Conservation (phyloP, 1,140 invertebrate species). For the Pogonognathellus flavescens region DNA sequence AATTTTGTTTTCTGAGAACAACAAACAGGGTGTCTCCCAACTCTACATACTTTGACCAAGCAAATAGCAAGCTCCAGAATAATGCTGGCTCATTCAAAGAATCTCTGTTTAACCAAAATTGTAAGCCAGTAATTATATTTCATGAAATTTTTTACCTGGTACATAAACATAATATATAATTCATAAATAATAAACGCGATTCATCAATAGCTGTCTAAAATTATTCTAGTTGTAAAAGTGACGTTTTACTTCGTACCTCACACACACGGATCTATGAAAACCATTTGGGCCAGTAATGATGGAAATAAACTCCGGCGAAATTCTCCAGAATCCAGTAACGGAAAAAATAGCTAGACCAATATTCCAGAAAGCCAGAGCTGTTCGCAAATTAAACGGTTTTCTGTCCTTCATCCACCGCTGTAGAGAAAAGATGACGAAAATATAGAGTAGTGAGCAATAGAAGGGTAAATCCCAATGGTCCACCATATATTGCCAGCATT, state of each 20-base stretch:
- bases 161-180: background rate
- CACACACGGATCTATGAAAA: slow-evolving; percentile 50
- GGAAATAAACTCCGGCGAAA: slow-evolving; percentile 50
- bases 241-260: slow-evolving; percentile 14
- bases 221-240: background rate
- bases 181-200: background rate
- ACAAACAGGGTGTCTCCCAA: slow-evolving; percentile 60
- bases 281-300: slow-evolving; percentile 38
- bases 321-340: slow-evolving; percentile 46
- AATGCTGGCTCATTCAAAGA: slow-evolving; percentile 38
- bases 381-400: slow-evolving; percentile 44
- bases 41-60: slow-evolving; percentile 60
- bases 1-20: slow-evolving; percentile 55
- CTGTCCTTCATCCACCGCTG: slow-evolving; percentile 51
- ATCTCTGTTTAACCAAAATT: slow-evolving; percentile 42
- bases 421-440: slow-evolving; percentile 27
- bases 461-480: slow-evolving; percentile 34
- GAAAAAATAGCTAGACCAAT: slow-evolving; percentile 54
- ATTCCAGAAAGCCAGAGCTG: slow-evolving; percentile 55
- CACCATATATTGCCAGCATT: slow-evolving; percentile 17
- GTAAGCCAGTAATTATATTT: background rate
- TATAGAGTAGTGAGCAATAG: background rate
- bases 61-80: slow-evolving; percentile 54
- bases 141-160: background rate
- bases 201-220: background rate